Evolutionary conservation across 2,888 invertebrate species (phyloP), one percentile per base, ranked within the genome.

Genomic region (Hoplodrina blanda): DNA sequence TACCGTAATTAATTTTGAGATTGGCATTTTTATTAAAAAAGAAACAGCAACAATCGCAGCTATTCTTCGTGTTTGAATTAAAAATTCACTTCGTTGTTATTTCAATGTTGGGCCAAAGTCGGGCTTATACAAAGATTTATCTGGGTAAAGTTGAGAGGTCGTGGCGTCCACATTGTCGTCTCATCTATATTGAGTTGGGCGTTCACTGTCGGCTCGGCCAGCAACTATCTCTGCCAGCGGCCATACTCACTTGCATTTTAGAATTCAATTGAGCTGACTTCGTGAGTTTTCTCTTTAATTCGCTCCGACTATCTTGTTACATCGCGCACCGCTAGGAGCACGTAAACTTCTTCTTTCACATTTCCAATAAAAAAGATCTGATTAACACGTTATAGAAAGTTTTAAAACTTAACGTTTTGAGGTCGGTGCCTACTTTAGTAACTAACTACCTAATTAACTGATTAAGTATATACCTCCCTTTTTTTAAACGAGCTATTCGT

Each of bases 181-280:
- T 70, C 78, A 64, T 78, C 74, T 78, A 74, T 81, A 81, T 80
- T 70, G 78, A 78, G 65, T 62, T 49, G 52, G 55, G 33, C 55
- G 64, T 55, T 54, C 67, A 52, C 59, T 53, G 70, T 53, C 62
- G 62, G 44, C 62, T 50, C 59, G 53, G 30, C 10, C 55, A 62
- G 61, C 46, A 68, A 69, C 73, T 76, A 62, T 66, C 54, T 30
- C 68, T 60, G 63, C 19, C 61, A 17, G 61, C 50, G 25, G 61
- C 67, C 37, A 52, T 67, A 64, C 62, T 79, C 69, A 70, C 69
- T 70, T 70, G 77, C 73, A 74, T 71, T 82, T 66, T 74, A 60
- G 69, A 81, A 77, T 81, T 73, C 82, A 73, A 76, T 82, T 70
- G 70, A 61, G 61, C 82, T 79, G 66, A 68, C 63, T 67, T 62